A percentile compares a stretch with the other conserved stretches of the same genome.
Conservation (phyloP, 92 coral and sea anemone species). For the Montipora capitata region DNA sequence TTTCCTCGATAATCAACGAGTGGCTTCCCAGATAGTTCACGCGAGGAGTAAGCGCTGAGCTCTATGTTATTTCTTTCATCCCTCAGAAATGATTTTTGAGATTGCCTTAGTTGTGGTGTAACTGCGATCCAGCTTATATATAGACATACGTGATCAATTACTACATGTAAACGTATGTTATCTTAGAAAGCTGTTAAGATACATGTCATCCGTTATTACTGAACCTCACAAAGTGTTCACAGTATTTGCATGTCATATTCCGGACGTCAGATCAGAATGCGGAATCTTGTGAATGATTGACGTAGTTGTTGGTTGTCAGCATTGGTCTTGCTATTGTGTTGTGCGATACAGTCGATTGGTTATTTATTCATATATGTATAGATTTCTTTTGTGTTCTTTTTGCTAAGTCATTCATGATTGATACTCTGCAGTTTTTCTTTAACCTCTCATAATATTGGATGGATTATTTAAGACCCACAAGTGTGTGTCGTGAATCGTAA, state of each 20-base stretch:
- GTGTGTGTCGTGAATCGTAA: too few relatives aligned
- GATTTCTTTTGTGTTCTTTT: not conserved
- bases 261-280: not conserved
- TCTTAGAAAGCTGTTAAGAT: too few relatives aligned
- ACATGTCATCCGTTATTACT: too few relatives aligned
- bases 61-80: not conserved
- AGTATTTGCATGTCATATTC: constrained; percentile 12
- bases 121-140: too few relatives aligned
- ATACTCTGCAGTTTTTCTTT: not conserved
- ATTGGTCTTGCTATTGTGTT: not conserved
- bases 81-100: not conserved
- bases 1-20: not conserved
- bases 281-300: not conserved
- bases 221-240: too few relatives aligned
- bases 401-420: not conserved
- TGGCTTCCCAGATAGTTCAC: too few relatives aligned
- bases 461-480: too few relatives aligned
- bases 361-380: not conserved
- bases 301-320: not conserved
- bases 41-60: too few relatives aligned
- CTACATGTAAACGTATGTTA: too few relatives aligned
- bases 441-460: too few relatives aligned
- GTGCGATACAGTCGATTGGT: not conserved
- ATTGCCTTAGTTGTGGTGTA: too few relatives aligned
- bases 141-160: too few relatives aligned